Conservation (phyloP, 1,140 invertebrate species). For the Nephotettix cincticeps region DNA sequence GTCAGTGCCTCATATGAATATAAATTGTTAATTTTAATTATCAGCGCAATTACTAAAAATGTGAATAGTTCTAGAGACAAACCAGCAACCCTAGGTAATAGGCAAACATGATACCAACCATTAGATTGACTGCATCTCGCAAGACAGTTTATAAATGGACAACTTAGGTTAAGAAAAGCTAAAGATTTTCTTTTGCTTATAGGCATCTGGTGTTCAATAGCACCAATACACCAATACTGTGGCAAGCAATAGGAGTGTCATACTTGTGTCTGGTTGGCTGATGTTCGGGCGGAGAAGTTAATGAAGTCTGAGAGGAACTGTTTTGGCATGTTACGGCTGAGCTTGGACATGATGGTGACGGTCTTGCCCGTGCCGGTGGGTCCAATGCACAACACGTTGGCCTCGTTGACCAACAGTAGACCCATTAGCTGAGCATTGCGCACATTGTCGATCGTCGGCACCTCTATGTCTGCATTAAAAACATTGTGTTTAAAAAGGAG, state of each 20-base stretch:
- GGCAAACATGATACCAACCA: too few relatives aligned
- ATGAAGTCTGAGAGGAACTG: conserved; percentile 68
- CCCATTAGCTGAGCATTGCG: conserved; percentile 56
- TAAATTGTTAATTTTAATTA: too few relatives aligned
- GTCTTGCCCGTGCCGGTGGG: conserved; percentile 84
- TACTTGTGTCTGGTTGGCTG: conserved; percentile 76
- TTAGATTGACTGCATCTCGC: too few relatives aligned
- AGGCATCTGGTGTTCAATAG: too few relatives aligned
- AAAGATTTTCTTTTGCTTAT: too few relatives aligned
- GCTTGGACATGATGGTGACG: conserved; percentile 66
- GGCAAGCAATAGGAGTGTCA: conserved; percentile 36
- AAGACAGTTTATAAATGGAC: too few relatives aligned
- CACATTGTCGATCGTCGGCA: conserved; percentile 67
- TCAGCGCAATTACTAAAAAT: too few relatives aligned
- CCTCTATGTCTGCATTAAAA: conserved; percentile 56
- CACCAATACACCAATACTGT: conserved; percentile 1
- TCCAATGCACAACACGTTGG: conserved; percentile 71
- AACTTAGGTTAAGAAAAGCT: too few relatives aligned
- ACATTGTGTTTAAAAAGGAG: too few relatives aligned
- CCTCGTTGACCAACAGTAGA: conserved; percentile 56
- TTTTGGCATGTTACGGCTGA: conserved; percentile 60
- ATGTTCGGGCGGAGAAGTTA: conserved; percentile 77
- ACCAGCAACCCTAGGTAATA: too few relatives aligned
- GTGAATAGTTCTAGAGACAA: too few relatives aligned
- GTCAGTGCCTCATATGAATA: too few relatives aligned